phyloP scores from a whole-genome alignment of 2,113 vertebrate species.

The Pandion haliaetus region DNA sequence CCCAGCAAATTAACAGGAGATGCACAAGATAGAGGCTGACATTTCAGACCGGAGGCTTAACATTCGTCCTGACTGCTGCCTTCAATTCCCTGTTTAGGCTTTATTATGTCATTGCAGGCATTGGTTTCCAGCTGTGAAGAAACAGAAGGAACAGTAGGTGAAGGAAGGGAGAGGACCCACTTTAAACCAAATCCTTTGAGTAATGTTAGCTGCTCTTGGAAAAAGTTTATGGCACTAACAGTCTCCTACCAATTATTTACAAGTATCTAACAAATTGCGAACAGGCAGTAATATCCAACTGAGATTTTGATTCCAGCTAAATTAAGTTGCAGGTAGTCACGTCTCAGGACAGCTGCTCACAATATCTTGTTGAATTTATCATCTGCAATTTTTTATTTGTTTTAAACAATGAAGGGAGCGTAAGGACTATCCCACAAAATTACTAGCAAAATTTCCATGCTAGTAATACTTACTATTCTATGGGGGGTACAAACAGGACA shows the following conservation, averaged over 20 bases:
- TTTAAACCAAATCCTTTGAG: not conserved
- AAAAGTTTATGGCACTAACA: not conserved
- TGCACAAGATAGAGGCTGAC: not conserved
- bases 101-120: not conserved
- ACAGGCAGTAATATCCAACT: not conserved
- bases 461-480: not conserved
- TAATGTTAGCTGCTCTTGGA: not conserved
- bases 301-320: not conserved
- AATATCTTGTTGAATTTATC: not conserved
- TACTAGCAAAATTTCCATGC: not conserved
- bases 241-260: not conserved
- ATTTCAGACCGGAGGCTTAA: not conserved
- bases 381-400: not conserved
- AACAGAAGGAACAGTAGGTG: not conserved
- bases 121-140: not conserved
- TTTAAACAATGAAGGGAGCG: not conserved
- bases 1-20: not conserved
- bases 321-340: not conserved
- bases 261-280: not conserved
- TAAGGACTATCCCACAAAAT: not conserved
- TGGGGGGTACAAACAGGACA: not conserved
- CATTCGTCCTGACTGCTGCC: not conserved
- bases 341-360: not conserved
- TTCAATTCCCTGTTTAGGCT: not conserved
- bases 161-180: not conserved